Evolutionary conservation across 2,113 vertebrate species (phyloP).

Genomic region (Oenanthe oenanthe): DNA sequence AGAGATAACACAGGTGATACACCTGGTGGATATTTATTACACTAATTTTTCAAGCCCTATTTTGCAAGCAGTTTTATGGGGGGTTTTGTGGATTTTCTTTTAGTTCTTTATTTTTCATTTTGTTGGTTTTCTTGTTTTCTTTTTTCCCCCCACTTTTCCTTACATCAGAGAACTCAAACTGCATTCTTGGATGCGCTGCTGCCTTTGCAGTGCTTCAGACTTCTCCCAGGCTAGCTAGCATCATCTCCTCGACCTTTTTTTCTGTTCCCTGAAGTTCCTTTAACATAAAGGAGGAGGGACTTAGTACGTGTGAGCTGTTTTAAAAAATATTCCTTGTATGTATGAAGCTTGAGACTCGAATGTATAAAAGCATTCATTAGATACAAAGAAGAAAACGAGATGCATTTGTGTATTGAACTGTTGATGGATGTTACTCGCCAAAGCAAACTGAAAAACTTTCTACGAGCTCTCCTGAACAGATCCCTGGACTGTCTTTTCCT

Average conservation of each 20-base stretch:
- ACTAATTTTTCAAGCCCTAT: background rate
- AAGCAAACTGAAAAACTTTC: background rate
- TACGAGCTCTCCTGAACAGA: accelerated
- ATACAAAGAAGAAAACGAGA: background rate
- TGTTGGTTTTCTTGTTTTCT: too few relatives aligned
- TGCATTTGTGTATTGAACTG: background rate
- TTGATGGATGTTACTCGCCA: background rate
- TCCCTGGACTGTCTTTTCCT: background rate
- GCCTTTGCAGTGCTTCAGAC: background rate
- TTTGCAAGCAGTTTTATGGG: background rate
- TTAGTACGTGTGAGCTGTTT: background rate
- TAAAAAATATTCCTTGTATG: background rate
- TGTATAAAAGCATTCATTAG: background rate
- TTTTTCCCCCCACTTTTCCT: background rate
- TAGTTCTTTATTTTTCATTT: background rate
- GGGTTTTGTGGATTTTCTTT: background rate
- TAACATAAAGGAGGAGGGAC: background rate
- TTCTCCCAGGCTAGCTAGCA: background rate
- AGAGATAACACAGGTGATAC: background rate
- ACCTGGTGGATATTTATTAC: background rate
- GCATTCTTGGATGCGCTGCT: accelerated
- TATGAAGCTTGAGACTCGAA: background rate
- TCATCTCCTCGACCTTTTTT: background rate
- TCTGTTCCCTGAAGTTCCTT: background rate
- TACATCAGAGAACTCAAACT: background rate